Base-by-base conservation (phyloP, 30 jellyfish, hydroid and myxozoan species). In the Morbakka virulenta region DNA sequence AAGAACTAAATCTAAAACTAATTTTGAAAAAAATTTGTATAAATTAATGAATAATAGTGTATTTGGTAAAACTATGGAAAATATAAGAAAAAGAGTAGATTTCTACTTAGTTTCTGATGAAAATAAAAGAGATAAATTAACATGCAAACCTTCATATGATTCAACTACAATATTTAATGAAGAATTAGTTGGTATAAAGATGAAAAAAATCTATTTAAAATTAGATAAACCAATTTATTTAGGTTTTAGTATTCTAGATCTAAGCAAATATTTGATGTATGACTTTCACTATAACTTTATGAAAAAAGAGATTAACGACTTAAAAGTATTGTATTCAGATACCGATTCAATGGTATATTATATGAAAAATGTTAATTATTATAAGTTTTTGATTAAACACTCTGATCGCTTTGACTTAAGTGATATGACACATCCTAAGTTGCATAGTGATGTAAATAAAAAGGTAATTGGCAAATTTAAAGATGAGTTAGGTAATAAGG, bases 61-160 rank as follows among this genome's bases (percentile, higher is more conserved):
- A 0, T 83, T 83, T 49, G 95, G 95, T 1, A 83, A 83, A 65
- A 84, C 86, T 2, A 64, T 74, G 90, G 91, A 84, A 34, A 84
- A 84, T 52, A 23, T 84, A 64, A 50, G 86, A 21, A 77, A 86
- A 52, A 53, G 87, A 62, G 88, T 83, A 14, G 76, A 83, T 65
- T 69, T 48, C 6, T 62, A 70, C 62, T 41, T 83, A 50, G 82
- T 73, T 1, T 66, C 28, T 9, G 77, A 52, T 67, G 35, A 47
- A 1, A 62, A 73, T 32, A 48, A 32, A 65, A 13, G 32, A 23
- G 48, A 14, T 1, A 72, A 67, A 73, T 26, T 83, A 13, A 41
- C 78, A 6, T 29, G 70, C 6, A 63, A 83, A 73, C 88, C 88
- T 0, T 62, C 88, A n/a, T 83, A 36, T 36, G 62, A 11, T 29